Percentiles rank a stretch among this genome's conserved stretches.
These are phyloP conservation scores for Caenorhabditis zanzibari DNA, from an alignment of 2,888 invertebrate species.

Conservation along the genomic window DNA sequence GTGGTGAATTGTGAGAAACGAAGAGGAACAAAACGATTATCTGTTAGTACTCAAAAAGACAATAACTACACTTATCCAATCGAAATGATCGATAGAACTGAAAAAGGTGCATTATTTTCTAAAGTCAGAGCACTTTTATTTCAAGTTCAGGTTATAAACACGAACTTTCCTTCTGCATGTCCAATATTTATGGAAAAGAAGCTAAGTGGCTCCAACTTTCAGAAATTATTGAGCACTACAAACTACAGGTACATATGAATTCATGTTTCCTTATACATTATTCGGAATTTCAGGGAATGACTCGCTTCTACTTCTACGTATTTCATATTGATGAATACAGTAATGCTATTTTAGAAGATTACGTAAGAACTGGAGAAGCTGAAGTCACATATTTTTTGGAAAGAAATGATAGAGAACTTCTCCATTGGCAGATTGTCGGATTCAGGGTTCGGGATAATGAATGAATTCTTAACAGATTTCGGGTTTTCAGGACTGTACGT, in stretches of 20 bases:
- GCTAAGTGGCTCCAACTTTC: slow-evolving; percentile 58
- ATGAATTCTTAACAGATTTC: background rate
- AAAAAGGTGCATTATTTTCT: slow-evolving; percentile 25
- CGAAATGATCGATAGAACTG: slow-evolving; percentile 32
- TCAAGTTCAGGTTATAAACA: slow-evolving; percentile 54
- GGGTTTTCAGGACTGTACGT: slow-evolving; percentile 56
- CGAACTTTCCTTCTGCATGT: slow-evolving; percentile 59
- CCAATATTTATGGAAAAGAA: slow-evolving; percentile 63
- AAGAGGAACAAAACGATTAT: slow-evolving; percentile 42
- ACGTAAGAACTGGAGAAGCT: slow-evolving; percentile 61
- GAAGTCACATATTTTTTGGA: slow-evolving; percentile 51
- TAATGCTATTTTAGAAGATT: slow-evolving; percentile 57
- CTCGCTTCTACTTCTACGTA: slow-evolving; percentile 60
- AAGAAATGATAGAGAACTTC: slow-evolving; percentile 43
- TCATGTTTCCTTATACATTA: background rate
- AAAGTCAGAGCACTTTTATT: too few species aligned
- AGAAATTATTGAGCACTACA: slow-evolving; percentile 61
- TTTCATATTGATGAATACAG: slow-evolving; percentile 61
- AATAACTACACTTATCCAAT: slow-evolving; percentile 54
- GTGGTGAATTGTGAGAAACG: slow-evolving; percentile 52
- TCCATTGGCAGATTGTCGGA: slow-evolving; percentile 63
- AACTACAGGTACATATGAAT: slow-evolving; percentile 52
- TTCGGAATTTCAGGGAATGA: slow-evolving; percentile 45
- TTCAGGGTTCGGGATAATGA: slow-evolving; percentile 31
- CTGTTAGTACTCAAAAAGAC: slow-evolving; percentile 39